Evolutionary conservation across 2,797 vertebrate genomes (phyloP).

Genomic region (Pelodytes ibericus): DNA sequence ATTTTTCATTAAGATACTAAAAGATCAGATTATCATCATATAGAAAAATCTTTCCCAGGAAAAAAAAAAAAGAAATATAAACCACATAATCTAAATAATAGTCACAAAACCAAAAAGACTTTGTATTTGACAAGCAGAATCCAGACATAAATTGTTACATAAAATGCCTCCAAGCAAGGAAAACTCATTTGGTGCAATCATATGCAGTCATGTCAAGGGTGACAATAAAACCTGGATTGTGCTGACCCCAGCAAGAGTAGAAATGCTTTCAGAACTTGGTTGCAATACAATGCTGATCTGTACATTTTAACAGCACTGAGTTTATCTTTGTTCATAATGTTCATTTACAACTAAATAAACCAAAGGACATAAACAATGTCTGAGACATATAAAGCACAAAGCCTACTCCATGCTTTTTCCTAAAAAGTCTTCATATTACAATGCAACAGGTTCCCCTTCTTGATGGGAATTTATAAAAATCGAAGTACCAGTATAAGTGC

Average conservation of each 20-base stretch:
- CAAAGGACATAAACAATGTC: neutral
- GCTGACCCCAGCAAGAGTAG: constrained; percentile 7
- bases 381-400: neutral
- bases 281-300: neutral
- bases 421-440: constrained; percentile 13
- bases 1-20: too few species aligned
- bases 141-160: neutral
- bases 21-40: too few species aligned
- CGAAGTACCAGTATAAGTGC: neutral
- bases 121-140: neutral
- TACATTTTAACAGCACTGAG: neutral
- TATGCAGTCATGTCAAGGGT: constrained; percentile 1
- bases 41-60: neutral
- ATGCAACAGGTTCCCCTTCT: neutral
- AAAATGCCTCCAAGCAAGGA: constrained; percentile 1
- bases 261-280: neutral
- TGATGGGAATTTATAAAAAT: neutral
- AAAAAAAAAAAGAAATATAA: too few species aligned
- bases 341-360: neutral
- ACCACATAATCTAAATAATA: too few species aligned
- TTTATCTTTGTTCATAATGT: neutral
- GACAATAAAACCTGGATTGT: constrained; percentile 2
- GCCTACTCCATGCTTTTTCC: neutral
- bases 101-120: neutral
- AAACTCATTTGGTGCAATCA: constrained; percentile 9